These are phyloP conservation scores for Desmophyllum pertusum DNA, from an alignment of 92 coral and sea anemone species.

Conservation along the genomic window DNA sequence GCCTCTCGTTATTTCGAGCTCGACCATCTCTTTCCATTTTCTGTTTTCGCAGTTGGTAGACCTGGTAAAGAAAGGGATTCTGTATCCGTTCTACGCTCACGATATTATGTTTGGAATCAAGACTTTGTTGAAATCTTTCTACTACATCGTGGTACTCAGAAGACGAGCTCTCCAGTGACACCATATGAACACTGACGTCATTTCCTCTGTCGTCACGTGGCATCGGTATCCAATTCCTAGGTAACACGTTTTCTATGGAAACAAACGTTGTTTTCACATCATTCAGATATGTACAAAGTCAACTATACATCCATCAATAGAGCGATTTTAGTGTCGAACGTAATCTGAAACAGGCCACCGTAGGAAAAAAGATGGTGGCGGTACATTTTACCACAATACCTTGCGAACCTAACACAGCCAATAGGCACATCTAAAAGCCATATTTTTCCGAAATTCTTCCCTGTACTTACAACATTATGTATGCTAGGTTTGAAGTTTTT, in stretches of 20 bases:
- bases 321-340: too few species aligned
- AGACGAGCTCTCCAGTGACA: constrained; percentile 28
- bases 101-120: not conserved
- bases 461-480: too few species aligned
- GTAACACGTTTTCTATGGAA: not conserved
- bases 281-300: too few species aligned
- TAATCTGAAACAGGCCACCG: too few species aligned
- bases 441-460: too few species aligned
- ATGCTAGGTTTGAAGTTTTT: too few species aligned
- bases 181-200: constrained; percentile 27
- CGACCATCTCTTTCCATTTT: constrained; percentile 27
- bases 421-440: too few species aligned
- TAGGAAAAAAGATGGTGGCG: too few species aligned
- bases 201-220: constrained; percentile 18
- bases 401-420: too few species aligned
- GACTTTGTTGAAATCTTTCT: constrained; percentile 10
- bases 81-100: constrained; percentile 44
- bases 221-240: constrained; percentile 37
- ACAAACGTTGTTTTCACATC: too few species aligned
- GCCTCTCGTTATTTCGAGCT: constrained; percentile 32
- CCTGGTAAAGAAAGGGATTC: constrained; percentile 50
- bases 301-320: too few species aligned
- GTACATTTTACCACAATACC: too few species aligned
- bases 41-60: constrained; percentile 39
- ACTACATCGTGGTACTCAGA: constrained; percentile 36